Percentiles rank a stretch among this genome's conserved stretches.
Evolutionary conservation across 2,797 vertebrate species (phyloP).

Genomic region (Acomys russatus): DNA sequence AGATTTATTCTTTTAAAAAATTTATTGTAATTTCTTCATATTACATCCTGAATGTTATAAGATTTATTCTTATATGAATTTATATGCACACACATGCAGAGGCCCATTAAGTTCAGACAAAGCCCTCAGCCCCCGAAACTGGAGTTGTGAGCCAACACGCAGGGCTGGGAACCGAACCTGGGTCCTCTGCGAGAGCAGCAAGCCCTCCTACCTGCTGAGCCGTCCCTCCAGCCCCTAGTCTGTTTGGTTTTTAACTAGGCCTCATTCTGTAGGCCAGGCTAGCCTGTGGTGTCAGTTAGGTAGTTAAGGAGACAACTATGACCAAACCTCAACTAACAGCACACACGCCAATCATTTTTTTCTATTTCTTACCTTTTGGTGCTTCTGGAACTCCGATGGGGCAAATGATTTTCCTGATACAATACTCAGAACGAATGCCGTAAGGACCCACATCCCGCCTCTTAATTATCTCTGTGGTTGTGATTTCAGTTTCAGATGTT

Average conservation of each 20-base stretch:
- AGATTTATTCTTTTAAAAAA: too few species aligned
- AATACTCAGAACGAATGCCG: slow-evolving; percentile 98
- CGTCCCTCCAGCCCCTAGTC: background rate
- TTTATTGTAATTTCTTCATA: too few species aligned
- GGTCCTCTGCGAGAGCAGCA: background rate
- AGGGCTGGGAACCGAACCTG: background rate
- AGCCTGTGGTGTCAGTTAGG: background rate
- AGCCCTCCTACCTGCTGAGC: background rate
- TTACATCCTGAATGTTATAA: too few species aligned
- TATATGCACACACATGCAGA: background rate
- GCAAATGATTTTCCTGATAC: slow-evolving; percentile 98
- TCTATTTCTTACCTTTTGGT: slow-evolving; percentile 93
- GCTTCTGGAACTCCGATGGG: slow-evolving; percentile 97
- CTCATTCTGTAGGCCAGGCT: background rate
- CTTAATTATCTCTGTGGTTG: slow-evolving; percentile 99
- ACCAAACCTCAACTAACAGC: slow-evolving; percentile 27
- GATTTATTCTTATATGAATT: background rate
- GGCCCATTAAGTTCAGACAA: background rate
- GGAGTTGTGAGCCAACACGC: background rate
- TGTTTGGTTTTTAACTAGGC: background rate
- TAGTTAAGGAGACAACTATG: slow-evolving; percentile 8
- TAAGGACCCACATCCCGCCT: slow-evolving; percentile 97
- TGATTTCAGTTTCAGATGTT: slow-evolving; percentile 98
- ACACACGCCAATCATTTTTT: background rate
- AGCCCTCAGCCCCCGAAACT: background rate